Conservation (phyloP, 2,113 vertebrate species). For the Cephalophus harveyi region DNA sequence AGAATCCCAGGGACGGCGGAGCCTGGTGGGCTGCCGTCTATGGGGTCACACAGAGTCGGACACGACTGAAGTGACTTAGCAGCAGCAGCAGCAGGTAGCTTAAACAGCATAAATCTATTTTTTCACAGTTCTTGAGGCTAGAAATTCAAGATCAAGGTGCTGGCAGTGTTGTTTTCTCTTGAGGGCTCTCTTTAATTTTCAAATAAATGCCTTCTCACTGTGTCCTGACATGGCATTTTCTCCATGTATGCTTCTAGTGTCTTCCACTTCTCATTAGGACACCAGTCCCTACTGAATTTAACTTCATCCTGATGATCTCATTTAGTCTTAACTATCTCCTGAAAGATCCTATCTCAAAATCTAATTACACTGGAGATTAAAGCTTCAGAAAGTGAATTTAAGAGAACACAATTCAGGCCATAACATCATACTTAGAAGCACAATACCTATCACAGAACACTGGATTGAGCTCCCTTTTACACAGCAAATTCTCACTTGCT, state of each 20-base stretch:
- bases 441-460: neutral
- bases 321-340: neutral
- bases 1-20: too few species aligned
- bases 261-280: neutral
- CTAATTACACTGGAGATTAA: neutral
- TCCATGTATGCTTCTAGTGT: neutral
- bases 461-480: neutral
- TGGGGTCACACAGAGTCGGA: too few species aligned
- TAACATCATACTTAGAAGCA: neutral
- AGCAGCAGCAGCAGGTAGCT: too few species aligned
- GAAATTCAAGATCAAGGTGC: neutral
- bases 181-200: neutral
- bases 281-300: neutral
- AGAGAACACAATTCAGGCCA: neutral
- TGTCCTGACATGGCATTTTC: neutral
- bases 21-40: too few species aligned
- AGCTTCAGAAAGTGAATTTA: neutral
- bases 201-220: neutral
- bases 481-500: neutral
- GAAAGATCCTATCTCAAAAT: neutral
- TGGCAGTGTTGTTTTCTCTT: neutral
- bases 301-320: neutral
- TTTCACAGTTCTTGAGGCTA: neutral
- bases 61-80: too few species aligned
- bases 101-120: neutral